These are phyloP conservation scores for Drosophila sulfurigaster DNA, from an alignment of 1,140 invertebrate genomes.

Conservation along the genomic window DNA sequence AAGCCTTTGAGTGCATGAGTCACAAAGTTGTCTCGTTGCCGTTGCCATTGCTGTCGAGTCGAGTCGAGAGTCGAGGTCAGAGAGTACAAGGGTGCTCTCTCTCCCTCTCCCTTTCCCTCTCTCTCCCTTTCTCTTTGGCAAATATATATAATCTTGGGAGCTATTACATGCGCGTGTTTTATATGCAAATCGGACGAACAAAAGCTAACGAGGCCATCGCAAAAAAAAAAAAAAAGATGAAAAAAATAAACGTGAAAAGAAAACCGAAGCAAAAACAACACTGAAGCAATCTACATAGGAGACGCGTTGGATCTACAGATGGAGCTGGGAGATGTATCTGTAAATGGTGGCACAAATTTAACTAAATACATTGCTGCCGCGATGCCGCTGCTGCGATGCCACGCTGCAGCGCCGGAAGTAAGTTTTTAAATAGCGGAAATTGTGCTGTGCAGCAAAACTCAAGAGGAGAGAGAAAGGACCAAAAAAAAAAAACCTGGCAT, in stretches of 20 bases:
- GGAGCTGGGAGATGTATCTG: slow-evolving; percentile 14
- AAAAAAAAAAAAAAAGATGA: not conserved
- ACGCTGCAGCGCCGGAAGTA: slow-evolving; percentile 55
- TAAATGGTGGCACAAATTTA: slow-evolving; percentile 42
- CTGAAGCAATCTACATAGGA: slow-evolving; percentile 5
- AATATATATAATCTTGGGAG: slow-evolving; percentile 48
- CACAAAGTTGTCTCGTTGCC: not conserved
- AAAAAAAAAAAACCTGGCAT: not conserved
- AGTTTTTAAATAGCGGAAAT: slow-evolving; percentile 82
- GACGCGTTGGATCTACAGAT: slow-evolving; percentile 9
- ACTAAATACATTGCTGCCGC: slow-evolving; percentile 26
- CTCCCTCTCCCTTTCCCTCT: too few relatives aligned
- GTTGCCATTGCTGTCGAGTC: not conserved
- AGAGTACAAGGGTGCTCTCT: not conserved
- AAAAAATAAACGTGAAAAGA: not conserved
- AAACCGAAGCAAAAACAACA: not conserved
- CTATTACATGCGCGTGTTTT: slow-evolving; percentile 47
- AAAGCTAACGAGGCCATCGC: slow-evolving; percentile 45
- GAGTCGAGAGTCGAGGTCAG: not conserved
- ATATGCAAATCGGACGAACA: slow-evolving; percentile 54
- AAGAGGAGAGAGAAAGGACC: not conserved
- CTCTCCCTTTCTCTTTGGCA: not conserved
- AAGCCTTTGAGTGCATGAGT: slow-evolving; percentile 25
- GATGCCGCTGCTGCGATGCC: not conserved
- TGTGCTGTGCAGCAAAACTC: slow-evolving; percentile 72